Conservation (phyloP, 2,797 vertebrate species). For the Coendou prehensilis region DNA sequence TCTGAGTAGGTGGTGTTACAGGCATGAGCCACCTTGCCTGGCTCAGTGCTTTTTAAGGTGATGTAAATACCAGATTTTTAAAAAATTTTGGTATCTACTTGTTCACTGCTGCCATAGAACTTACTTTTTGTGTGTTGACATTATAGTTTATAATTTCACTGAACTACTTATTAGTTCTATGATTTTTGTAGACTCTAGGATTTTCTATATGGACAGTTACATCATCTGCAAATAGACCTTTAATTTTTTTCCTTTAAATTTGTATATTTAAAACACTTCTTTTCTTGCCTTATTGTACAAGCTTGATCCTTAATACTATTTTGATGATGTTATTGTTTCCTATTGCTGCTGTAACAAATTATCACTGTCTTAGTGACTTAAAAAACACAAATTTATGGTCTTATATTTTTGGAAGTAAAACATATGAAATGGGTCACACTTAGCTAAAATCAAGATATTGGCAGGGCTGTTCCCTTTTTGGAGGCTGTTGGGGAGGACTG, state of each 20-base stretch:
- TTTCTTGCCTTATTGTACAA: neutral
- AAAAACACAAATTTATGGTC: neutral
- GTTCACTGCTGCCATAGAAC: neutral
- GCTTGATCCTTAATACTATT: neutral
- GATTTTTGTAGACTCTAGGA: neutral
- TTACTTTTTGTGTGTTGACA: neutral
- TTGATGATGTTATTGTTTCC: neutral
- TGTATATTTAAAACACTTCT: neutral
- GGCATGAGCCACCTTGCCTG: neutral
- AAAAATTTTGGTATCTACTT: neutral
- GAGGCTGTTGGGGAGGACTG: neutral
- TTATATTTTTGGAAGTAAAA: neutral
- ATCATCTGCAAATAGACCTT: neutral
- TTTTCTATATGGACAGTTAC: neutral
- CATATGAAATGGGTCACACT: neutral
- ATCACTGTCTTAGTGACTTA: neutral
- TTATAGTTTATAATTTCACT: neutral
- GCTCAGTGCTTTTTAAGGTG: neutral
- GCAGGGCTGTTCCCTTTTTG: neutral
- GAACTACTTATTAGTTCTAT: neutral
- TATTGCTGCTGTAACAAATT: neutral
- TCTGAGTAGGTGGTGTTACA: neutral
- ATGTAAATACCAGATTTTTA: neutral
- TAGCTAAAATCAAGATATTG: neutral
- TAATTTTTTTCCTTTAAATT: neutral